Evolutionary conservation across 2,113 vertebrate genomes (phyloP), one percentile per base, ranked within the genome.

Genomic region (Scalopus aquaticus): DNA sequence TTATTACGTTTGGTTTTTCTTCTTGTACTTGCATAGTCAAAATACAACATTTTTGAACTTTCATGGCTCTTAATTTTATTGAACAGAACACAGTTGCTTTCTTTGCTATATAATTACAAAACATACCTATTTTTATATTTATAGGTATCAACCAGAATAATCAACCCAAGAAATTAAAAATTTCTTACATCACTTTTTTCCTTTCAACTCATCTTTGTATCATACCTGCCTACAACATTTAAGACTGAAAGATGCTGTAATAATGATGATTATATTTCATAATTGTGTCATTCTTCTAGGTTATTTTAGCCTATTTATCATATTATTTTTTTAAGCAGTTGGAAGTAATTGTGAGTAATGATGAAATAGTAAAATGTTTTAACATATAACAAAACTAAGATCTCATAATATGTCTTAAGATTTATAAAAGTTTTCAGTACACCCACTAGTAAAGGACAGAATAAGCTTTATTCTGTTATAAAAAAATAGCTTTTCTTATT

Each of bases 31-130:
- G 13, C 30, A 77, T 4, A 80, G 70, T 69, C 26, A 94, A 91
- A 93, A 95, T 92, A 16, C 1, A 93, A 32, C 65, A 84, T 11
- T 94, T 91, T 44, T 65, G 32, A 94, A 92, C 19, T 60, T 6
- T 35, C 42, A 80, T 58, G 56, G 44, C 37, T 88, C 54, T 65
- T 67, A 78, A 88, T 91, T 89, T 92, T 72, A 28, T 73, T 85
- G 44, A 73, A 70, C 74, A 64, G 2, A 69, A 22, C 32, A 81
- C 28, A 64, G n/a, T 17, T 60, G 81, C 51, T 22, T 80, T 70
- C 69, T 89, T 81, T 85, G 39, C 32, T 80, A 70, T 35, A 20
- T 39, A 88, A 74, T 6, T 88, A 10, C 11, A 93, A 84, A 88
- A 56, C 15, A 92, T 49, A 88, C 88, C 82, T 56, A 72, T 49